Evolutionary conservation across 2,113 vertebrate species (phyloP).

Genomic region (Triplophysa tibetana): DNA sequence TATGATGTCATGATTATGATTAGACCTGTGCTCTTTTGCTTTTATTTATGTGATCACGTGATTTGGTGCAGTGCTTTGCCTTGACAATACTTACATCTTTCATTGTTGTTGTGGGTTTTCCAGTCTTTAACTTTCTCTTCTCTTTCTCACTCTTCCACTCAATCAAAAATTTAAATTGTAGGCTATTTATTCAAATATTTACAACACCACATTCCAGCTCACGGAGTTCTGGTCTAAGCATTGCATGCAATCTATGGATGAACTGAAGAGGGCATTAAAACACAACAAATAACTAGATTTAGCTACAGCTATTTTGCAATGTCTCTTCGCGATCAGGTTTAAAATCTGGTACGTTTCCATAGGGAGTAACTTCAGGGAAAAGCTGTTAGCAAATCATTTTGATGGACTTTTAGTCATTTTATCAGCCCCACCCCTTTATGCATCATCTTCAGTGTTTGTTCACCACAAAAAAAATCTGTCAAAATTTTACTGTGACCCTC

Average conservation of each 20-base stretch:
- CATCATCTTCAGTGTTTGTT: not conserved
- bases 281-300: conserved; percentile 13
- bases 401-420: not conserved
- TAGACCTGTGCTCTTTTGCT: not conserved
- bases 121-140: not conserved
- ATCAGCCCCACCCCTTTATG: not conserved
- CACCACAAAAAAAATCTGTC: not conserved
- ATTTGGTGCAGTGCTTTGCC: not conserved
- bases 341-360: conserved; percentile 19
- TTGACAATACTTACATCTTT: not conserved
- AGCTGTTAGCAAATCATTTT: not conserved
- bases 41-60: no score
- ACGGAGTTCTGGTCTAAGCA: not conserved
- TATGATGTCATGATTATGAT: no score
- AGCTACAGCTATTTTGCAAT: not conserved
- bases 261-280: conserved; percentile 48
- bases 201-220: not conserved
- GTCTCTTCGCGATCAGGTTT: not conserved
- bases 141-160: no score
- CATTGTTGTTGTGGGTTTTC: not conserved
- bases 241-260: not conserved
- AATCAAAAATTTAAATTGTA: not conserved
- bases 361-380: conserved; percentile 8
- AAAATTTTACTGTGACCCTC: not conserved
- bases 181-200: not conserved